A percentile compares a stretch with the other conserved stretches of the same genome.
phyloP scores from a whole-genome alignment of 2,888 invertebrate genomes.

The Lasioglossum malachurum region DNA sequence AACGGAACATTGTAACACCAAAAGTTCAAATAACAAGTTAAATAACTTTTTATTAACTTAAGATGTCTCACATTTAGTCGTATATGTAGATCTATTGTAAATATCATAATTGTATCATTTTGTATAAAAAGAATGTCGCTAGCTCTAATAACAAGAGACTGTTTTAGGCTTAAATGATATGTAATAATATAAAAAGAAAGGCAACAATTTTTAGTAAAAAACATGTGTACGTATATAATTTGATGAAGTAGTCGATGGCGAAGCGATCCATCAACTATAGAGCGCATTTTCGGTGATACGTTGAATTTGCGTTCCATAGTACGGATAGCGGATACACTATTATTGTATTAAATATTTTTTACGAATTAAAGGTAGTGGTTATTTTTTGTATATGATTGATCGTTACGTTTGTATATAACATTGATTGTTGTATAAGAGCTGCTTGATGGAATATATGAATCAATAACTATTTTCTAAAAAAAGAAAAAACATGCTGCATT shows the following conservation, averaged over 20 bases:
- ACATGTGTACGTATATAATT: constrained; percentile 46
- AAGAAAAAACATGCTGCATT: constrained; percentile 47
- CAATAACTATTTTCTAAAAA: constrained; percentile 75
- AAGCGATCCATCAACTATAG: constrained; percentile 40
- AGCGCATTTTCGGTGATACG: constrained; percentile 45
- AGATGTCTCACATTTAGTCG: constrained; percentile 54
- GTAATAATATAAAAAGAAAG: constrained; percentile 47
- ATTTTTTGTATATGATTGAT: constrained; percentile 76
- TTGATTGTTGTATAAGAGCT: constrained; percentile 76
- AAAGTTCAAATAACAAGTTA: constrained; percentile 65
- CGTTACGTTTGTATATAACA: constrained; percentile 80
- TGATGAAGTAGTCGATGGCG: constrained; percentile 48
- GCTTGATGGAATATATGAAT: constrained; percentile 77
- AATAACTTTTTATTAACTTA: constrained; percentile 61
- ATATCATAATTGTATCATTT: constrained; percentile 73
- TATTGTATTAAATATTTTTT: constrained; percentile 73
- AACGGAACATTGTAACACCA: constrained; percentile 58
- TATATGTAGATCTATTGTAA: constrained; percentile 70
- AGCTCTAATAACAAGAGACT: constrained; percentile 69
- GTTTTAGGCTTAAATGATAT: constrained; percentile 63
- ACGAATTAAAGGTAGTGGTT: constrained; percentile 73
- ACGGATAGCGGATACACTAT: constrained; percentile 45
- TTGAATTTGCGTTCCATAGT: constrained; percentile 41
- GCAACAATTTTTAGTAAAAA: constrained; percentile 51
- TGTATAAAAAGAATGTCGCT: constrained; percentile 67